Conservation (phyloP, 2,113 vertebrate species). For the Mirza zaza region DNA sequence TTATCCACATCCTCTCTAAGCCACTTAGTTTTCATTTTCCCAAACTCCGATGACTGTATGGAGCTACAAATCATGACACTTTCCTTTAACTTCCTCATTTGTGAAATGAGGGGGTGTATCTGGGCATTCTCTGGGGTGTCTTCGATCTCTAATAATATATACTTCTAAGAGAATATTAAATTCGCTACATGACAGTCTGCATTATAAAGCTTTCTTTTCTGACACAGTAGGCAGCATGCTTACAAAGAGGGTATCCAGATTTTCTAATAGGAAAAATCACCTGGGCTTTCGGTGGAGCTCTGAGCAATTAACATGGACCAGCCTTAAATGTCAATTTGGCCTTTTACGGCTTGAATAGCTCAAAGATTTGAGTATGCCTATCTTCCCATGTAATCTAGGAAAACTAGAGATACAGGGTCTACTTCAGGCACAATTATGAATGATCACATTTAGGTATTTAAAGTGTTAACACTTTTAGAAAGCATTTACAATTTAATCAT, state of each 20-base stretch:
- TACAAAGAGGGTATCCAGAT: neutral
- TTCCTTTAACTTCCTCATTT: slow-evolving; percentile 40
- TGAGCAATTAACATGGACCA: neutral
- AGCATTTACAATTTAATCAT: neutral
- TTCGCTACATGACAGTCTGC: neutral
- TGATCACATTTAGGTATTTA: neutral
- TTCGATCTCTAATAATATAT: slow-evolving; percentile 14
- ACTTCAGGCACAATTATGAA: neutral
- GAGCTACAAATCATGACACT: neutral
- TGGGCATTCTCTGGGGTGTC: slow-evolving; percentile 27
- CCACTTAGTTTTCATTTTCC: neutral
- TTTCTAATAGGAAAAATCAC: neutral
- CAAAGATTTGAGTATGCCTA: neutral
- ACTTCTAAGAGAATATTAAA: slow-evolving; percentile 10
- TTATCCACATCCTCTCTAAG: neutral
- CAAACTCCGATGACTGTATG: neutral
- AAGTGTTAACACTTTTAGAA: neutral
- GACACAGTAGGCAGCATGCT: neutral
- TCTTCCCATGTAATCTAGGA: neutral
- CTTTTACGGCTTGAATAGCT: neutral
- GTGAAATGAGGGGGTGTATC: neutral
- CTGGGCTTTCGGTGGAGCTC: neutral
- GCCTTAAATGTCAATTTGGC: slow-evolving; percentile 20
- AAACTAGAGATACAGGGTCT: neutral
- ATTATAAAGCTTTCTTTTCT: slow-evolving; percentile 32